These are phyloP conservation scores for Gobio occitaniae DNA, from an alignment of 2,797 vertebrate species.

Conservation along the genomic window DNA sequence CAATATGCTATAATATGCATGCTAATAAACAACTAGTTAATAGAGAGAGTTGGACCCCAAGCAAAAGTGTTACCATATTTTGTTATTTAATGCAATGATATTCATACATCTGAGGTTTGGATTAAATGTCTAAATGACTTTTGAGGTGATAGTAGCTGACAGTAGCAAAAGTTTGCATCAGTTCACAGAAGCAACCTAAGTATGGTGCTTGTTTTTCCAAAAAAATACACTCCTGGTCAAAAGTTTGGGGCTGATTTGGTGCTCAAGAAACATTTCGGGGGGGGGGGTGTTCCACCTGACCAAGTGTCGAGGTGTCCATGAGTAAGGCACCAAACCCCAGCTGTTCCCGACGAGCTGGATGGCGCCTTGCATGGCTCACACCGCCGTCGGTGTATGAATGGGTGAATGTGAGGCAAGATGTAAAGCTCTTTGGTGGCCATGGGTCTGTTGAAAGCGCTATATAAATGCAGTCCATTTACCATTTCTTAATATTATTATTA, in stretches of 20 bases:
- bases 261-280: background rate
- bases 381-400: too few species aligned
- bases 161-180: background rate
- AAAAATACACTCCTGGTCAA: background rate
- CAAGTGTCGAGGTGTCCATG: too few species aligned
- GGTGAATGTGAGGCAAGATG: too few species aligned
- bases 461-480: too few species aligned
- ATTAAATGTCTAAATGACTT: background rate
- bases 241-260: background rate
- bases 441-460: too few species aligned
- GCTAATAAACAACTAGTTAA: background rate
- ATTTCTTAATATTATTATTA: background rate
- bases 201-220: background rate
- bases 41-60: background rate
- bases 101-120: too few species aligned
- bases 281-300: too few species aligned
- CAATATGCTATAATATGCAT: background rate
- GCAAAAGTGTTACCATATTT: background rate
- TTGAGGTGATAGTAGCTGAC: background rate
- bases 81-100: background rate
- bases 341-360: too few species aligned
- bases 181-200: background rate
- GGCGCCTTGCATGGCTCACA: too few species aligned
- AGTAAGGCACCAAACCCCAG: too few species aligned
- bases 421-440: too few species aligned